phyloP scores from a whole-genome alignment of 2,797 vertebrate species.

The Peromyscus eremicus region DNA sequence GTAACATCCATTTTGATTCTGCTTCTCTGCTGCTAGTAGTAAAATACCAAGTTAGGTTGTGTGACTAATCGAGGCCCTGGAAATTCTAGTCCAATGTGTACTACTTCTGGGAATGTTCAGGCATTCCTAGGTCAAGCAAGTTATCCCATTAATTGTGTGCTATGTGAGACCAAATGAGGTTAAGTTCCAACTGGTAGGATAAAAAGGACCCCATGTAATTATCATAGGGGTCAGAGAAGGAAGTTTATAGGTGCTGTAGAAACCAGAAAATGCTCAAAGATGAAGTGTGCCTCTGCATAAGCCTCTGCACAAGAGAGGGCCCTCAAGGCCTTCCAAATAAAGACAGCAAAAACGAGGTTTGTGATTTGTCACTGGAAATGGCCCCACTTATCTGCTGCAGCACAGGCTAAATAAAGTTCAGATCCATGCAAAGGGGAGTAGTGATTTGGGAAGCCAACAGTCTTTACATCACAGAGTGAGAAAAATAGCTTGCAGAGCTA shows the following conservation, averaged over 20 bases:
- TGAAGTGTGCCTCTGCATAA: not conserved
- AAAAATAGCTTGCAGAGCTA: slow-evolving; percentile 49
- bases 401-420: not conserved
- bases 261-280: not conserved
- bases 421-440: not conserved
- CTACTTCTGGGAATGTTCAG: not conserved
- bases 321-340: not conserved
- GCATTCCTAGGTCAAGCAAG: not conserved
- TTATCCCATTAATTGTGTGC: not conserved
- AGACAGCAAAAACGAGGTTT: not conserved
- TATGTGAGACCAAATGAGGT: not conserved
- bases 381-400: not conserved
- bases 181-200: not conserved
- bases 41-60: not conserved
- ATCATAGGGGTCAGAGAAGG: not conserved
- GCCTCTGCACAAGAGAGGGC: not conserved
- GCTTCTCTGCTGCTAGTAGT: not conserved
- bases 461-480: not conserved
- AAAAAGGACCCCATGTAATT: not conserved
- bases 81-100: not conserved
- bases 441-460: not conserved
- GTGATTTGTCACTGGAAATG: not conserved
- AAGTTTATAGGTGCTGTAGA: not conserved
- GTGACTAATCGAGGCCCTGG: not conserved
- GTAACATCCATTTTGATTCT: not conserved